Percentiles rank a stretch among this genome's conserved stretches.
These are phyloP conservation scores for Drosophila melanosoma DNA, from an alignment of 2,888 invertebrate species.

Conservation along the genomic window DNA sequence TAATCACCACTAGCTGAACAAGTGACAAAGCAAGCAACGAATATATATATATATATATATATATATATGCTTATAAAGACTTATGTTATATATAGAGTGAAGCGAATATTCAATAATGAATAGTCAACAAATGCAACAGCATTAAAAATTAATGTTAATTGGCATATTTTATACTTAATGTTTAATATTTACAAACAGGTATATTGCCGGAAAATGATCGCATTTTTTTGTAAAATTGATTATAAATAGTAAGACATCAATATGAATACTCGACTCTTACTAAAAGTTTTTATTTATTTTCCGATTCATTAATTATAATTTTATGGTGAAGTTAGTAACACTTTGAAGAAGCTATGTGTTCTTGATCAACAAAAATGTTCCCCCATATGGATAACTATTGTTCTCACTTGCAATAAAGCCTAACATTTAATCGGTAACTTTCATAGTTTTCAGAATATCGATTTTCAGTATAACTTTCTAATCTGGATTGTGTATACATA, in stretches of 20 bases:
- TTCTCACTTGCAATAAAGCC: neutral
- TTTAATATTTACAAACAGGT: neutral
- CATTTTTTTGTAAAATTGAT: neutral
- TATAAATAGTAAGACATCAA: neutral
- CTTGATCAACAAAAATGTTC: neutral
- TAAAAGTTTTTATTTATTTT: neutral
- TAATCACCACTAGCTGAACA: conserved; percentile 5
- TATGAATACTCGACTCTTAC: neutral
- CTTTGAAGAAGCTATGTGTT: neutral
- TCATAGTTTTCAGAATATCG: neutral
- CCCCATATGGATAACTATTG: neutral
- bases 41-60: neutral
- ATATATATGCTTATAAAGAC: neutral
- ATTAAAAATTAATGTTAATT: conserved; percentile 21
- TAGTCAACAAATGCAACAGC: conserved; percentile 13
- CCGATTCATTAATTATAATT: neutral
- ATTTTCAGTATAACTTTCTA: neutral
- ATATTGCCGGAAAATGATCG: neutral
- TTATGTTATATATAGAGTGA: neutral
- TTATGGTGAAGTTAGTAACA: neutral
- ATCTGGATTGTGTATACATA: neutral
- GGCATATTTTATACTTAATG: conserved; percentile 26
- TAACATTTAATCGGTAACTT: neutral
- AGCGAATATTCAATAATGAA: conserved; percentile 15
- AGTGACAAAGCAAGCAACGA: conserved; percentile 9